phyloP scores from a whole-genome alignment of 2,113 vertebrate species.

The Egretta garzetta region DNA sequence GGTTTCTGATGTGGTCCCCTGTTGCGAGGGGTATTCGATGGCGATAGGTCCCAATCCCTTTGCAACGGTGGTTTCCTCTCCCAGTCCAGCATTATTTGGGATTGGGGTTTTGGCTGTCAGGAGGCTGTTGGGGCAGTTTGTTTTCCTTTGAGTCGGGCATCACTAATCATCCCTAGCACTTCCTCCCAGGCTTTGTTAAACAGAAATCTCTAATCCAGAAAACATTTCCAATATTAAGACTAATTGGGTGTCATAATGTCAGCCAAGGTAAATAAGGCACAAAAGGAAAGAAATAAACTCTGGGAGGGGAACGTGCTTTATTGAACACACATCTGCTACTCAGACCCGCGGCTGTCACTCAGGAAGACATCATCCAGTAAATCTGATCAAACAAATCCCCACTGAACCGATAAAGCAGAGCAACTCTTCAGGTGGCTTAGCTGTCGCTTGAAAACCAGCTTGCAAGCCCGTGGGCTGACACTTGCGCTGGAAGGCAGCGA shows the following conservation, averaged over 20 bases:
- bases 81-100: background rate
- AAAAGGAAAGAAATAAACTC: slow-evolving; percentile 30
- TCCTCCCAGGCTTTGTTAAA: slow-evolving; percentile 28
- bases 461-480: slow-evolving; percentile 25
- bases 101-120: background rate
- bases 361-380: slow-evolving; percentile 13
- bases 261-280: slow-evolving; percentile 37
- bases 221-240: slow-evolving; percentile 48
- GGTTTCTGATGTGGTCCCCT: fast-evolving
- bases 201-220: slow-evolving; percentile 48
- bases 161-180: background rate
- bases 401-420: slow-evolving; percentile 1
- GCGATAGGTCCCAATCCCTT: background rate
- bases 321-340: background rate
- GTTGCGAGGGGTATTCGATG: fast-evolving
- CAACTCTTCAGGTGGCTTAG: background rate
- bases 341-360: background rate
- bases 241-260: slow-evolving; percentile 54
- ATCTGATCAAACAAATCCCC: slow-evolving; percentile 36
- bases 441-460: background rate
- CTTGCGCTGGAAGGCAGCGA: background rate
- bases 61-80: background rate
- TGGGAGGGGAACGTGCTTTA: background rate
- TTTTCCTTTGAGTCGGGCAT: slow-evolving; percentile 8
- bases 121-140: background rate